Evolutionary conservation across 1,140 invertebrate genomes (phyloP).

Genomic region (Ctenoplectra terminalis): DNA sequence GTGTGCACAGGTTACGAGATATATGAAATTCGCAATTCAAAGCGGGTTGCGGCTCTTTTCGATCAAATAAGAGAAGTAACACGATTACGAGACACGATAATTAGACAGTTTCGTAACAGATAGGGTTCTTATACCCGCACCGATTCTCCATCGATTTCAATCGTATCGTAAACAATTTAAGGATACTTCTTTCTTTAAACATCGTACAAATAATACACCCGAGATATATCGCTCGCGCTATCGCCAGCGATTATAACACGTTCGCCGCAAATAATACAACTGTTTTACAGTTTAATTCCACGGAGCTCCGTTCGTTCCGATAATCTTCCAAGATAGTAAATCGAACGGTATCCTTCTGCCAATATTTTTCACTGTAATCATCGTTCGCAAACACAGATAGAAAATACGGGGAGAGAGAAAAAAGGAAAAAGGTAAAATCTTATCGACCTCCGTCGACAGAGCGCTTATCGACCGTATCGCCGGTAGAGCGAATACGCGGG

Average conservation of each 20-base stretch:
- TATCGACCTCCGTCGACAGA: conserved; percentile 13
- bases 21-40: conserved; percentile 31
- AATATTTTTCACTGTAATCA: not conserved
- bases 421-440: not conserved
- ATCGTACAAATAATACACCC: not conserved
- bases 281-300: not conserved
- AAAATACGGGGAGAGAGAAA: too few species aligned
- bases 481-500: conserved; percentile 3
- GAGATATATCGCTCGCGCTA: not conserved
- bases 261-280: not conserved
- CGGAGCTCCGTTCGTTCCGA: not conserved
- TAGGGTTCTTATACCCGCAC: not conserved
- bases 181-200: not conserved
- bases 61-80: conserved; percentile 11
- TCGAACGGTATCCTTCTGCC: not conserved
- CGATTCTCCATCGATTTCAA: conserved; percentile 12
- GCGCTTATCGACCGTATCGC: conserved; percentile 35
- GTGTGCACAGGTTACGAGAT: conserved; percentile 3
- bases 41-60: not conserved
- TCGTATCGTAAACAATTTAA: not conserved
- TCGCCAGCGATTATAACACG: not conserved
- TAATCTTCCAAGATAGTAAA: not conserved
- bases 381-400: not conserved
- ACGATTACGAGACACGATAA: not conserved
- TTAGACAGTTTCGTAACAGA: not conserved